Base-by-base conservation (phyloP, 2,888 invertebrate genomes). In the Eledone cirrhosa region DNA sequence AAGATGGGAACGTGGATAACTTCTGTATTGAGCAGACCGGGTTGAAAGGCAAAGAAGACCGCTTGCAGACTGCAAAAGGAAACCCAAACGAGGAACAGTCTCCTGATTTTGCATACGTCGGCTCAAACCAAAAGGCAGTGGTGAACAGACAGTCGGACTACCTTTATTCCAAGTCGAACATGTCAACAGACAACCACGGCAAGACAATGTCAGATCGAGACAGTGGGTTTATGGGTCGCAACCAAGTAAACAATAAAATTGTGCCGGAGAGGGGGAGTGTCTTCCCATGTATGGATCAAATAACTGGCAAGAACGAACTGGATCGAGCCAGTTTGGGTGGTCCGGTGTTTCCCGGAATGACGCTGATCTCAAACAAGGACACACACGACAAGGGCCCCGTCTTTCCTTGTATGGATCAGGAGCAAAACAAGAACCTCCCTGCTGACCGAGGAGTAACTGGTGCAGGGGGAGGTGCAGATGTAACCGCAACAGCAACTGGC, bases 141-240 rank as follows among this genome's bases (percentile, higher is more conserved):
- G 11, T 11, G 41, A 41, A 72, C 3, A 24, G 41, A 5, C 72
- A 72, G 19, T 31, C 31, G 8, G 72, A 72, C 29, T 72, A 72
- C 33, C 33, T 41, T 41, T 72, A 72, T 22, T 41, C 41, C 13
- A 72, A 72, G 22, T 3, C 72, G n/a, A 72, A 72, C 41, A 41
- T 41, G 41, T 41, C 41, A 41, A 8, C 41, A 3, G 41, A 41
- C 5, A 41, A 41, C 41, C 41, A 41, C 11, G 41, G 41, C 41
- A 72, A 72, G 29, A 72, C n/a, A 41, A 72, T 72, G n/a, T 7
- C 72, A 2, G 72, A 72, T 72, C 72, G 72, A 72, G 72, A 72
- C 13, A 41, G 22, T 4, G 72, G n/a, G 31, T 72, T 72, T 14
- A 33, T 72, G 33, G 31, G 24, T 13, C 31, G 33, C 1, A 33